Base-by-base conservation (phyloP, 2,888 invertebrate genomes). In the Mimas tiliae region DNA sequence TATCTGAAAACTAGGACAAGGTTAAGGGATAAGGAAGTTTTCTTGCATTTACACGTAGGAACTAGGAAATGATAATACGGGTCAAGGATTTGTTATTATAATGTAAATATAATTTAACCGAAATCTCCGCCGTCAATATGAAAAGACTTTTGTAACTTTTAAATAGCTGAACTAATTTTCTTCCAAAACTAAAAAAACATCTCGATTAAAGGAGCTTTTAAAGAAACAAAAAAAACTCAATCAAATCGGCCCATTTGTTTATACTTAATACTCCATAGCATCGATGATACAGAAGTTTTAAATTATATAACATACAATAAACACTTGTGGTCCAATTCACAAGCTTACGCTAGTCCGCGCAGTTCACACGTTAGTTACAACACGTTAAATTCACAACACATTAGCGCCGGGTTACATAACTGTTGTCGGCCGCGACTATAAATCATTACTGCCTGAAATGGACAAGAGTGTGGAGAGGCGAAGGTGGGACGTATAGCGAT, bases 301-400 rank as follows among this genome's bases (percentile, higher is more conserved):
- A n/a, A n/a, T n/a, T n/a, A n/a, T n/a, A n/a, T n/a, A n/a, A 53
- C 33, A 52, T 45, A 53, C 12, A 53, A 27, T 7, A 19, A 16
- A n/a, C 19, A 38, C 16, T 38, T 42, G 19, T 42, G 38, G 58
- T 38, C 38, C 34, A 38, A 16, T 58, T 58, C 58, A 58, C 42
- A 58, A 58, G 42, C 38, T 9, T 0, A 38, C 58, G 42, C 38
- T 42, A 16, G 11, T 12, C 7, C 33, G 33, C 7, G 19, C 19
- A 12, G 1, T 42, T 58, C 58, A 58, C 58, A 42, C 58, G 58
- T 27, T 47, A 63, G 48, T 47, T 45, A 19, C 47, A 47, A 9
- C n/a, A n/a, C n/a, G 63, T 48, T 48, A 27, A 63, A 16, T 63
- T 33, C 48, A n/a, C 27, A 52, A 38, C 58, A 42, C 58, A 58